Percentiles rank a stretch among this genome's conserved stretches.
phyloP scores from a whole-genome alignment of 2,797 vertebrate genomes.

The Syndactyla subalaris region DNA sequence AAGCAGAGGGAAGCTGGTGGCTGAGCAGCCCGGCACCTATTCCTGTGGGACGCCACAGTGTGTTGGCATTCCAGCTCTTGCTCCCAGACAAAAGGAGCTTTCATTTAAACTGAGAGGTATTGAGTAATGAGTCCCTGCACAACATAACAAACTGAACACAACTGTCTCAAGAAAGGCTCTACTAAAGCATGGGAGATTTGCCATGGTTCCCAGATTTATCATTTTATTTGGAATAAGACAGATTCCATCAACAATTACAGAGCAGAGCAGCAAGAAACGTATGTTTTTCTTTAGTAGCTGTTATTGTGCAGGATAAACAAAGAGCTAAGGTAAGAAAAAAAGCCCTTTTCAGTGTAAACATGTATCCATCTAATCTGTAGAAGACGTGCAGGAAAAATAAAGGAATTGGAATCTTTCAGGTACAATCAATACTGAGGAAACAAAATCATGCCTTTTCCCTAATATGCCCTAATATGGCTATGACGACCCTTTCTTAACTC shows the following conservation, averaged over 20 bases:
- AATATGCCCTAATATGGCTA: background rate
- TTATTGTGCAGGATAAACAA: background rate
- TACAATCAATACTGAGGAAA: constrained; percentile 1
- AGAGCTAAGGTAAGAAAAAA: background rate
- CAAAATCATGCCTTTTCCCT: constrained; percentile 28
- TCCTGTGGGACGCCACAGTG: background rate
- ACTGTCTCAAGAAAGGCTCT: background rate
- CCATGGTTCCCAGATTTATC: background rate
- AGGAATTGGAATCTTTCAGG: constrained; percentile 15
- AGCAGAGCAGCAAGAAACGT: background rate
- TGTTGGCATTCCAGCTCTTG: constrained; percentile 5
- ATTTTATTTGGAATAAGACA: constrained; percentile 46
- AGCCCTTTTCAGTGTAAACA: background rate
- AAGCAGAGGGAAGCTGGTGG: background rate
- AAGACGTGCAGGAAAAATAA: background rate
- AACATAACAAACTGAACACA: background rate
- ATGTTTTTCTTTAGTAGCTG: background rate
- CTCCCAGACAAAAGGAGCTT: constrained; percentile 34
- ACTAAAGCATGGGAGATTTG: constrained; percentile 4
- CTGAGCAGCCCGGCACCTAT: background rate
- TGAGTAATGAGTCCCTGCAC: background rate
- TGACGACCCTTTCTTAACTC: background rate
- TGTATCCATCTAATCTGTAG: background rate
- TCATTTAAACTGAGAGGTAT: constrained; percentile 7
- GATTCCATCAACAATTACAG: background rate